phyloP scores from a whole-genome alignment of 2,888 invertebrate genomes.

The Meiosimyza platycephala region DNA sequence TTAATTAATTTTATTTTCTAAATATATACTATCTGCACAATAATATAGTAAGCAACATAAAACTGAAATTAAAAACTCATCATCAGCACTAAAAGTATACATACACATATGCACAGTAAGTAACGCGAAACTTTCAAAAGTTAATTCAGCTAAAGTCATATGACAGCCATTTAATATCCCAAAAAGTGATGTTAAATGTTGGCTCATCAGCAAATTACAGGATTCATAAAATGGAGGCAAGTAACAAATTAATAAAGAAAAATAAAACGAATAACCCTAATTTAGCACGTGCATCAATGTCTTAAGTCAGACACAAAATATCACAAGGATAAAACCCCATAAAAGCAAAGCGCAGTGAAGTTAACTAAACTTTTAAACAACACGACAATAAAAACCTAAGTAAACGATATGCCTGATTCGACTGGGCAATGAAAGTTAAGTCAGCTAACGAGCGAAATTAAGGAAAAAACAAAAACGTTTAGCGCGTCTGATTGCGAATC shows the following conservation, averaged over 20 bases:
- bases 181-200: neutral
- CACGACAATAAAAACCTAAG: neutral
- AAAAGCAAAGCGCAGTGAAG: neutral
- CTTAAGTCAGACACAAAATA: neutral
- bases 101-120: too few relatives aligned
- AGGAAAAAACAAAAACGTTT: conserved; percentile 1
- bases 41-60: too few relatives aligned
- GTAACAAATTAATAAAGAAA: neutral
- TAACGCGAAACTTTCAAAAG: too few relatives aligned
- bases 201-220: neutral
- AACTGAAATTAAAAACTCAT: too few relatives aligned
- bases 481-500: neutral
- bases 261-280: neutral
- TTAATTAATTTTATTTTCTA: too few relatives aligned
- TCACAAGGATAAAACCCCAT: neutral
- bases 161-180: neutral
- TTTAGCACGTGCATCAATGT: neutral
- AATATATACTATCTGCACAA: too few relatives aligned
- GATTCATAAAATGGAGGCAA: neutral
- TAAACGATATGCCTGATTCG: neutral
- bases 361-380: neutral
- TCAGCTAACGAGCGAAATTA: conserved; percentile 20
- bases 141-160: neutral
- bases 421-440: neutral
- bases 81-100: too few relatives aligned